A percentile compares a stretch with the other conserved stretches of the same genome.
phyloP scores from a whole-genome alignment of 1,140 invertebrate species.

The Aphelenchoides fujianensis region DNA sequence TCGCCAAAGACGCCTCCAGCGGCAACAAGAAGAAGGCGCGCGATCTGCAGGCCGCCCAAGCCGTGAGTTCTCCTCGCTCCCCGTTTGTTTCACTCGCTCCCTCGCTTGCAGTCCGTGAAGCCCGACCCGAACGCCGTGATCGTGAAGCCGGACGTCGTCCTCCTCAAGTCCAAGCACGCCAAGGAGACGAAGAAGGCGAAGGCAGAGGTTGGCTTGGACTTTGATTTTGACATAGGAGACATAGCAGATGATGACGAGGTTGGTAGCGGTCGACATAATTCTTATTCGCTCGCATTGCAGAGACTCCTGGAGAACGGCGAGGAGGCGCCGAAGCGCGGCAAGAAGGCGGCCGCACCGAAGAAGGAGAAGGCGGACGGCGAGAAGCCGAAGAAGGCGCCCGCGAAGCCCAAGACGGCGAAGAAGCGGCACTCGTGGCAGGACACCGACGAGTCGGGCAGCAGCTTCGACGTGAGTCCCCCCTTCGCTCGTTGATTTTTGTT shows the following conservation, averaged over 20 bases:
- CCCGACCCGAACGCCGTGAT: background rate
- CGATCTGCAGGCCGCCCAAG: background rate
- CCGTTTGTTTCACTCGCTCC: background rate
- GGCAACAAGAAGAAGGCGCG: constrained; percentile 31
- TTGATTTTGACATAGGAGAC: background rate
- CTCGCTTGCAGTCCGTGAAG: background rate
- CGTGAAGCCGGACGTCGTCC: background rate
- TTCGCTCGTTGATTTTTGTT: too few species aligned
- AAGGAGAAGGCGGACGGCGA: too few species aligned
- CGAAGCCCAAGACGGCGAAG: background rate
- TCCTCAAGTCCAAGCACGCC: background rate
- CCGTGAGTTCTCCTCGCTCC: background rate
- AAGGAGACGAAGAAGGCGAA: constrained; percentile 1
- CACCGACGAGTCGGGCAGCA: too few species aligned
- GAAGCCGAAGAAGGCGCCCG: too few species aligned
- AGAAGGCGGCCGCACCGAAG: constrained; percentile 1
- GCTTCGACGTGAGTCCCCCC: too few species aligned
- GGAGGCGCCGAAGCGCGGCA: background rate
- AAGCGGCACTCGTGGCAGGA: too few species aligned
- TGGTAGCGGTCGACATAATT: background rate
- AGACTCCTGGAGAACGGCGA: background rate
- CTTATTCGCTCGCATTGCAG: background rate
- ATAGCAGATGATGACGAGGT: background rate
- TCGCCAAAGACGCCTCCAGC: constrained; percentile 23
- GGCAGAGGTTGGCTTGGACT: background rate